A percentile compares a stretch with the other conserved stretches of the same genome.
Evolutionary conservation across 2,113 vertebrate species (phyloP).

Genomic region (Labeo catla): DNA sequence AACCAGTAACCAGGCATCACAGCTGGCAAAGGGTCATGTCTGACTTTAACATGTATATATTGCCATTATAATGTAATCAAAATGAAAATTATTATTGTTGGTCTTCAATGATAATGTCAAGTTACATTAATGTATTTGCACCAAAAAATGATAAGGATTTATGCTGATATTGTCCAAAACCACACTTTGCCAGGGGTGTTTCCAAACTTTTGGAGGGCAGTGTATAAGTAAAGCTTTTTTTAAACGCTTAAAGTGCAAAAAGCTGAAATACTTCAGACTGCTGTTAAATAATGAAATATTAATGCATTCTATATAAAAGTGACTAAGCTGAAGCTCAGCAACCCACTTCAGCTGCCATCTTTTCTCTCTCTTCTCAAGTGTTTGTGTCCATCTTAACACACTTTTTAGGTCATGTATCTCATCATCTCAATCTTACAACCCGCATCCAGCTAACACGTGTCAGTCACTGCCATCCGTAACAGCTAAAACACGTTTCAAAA

Average conservation of each 20-base stretch:
- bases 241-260: not conserved
- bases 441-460: not conserved
- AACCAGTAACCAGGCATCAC: too few species aligned
- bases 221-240: too few species aligned
- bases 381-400: not conserved
- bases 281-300: not conserved
- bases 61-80: too few species aligned
- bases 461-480: slow-evolving; percentile 2
- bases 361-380: not conserved
- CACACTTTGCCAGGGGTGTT: too few species aligned
- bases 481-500: not conserved
- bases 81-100: too few species aligned
- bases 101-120: too few species aligned
- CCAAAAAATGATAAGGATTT: too few species aligned
- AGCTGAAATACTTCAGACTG: not conserved
- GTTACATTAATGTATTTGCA: too few species aligned
- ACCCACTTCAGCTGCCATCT: not conserved
- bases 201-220: too few species aligned
- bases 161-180: too few species aligned
- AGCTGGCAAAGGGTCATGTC: too few species aligned
- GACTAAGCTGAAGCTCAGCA: not conserved
- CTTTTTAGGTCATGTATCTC: not conserved
- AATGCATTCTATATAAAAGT: not conserved
- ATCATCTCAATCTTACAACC: not conserved
- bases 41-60: too few species aligned